Base-by-base conservation (phyloP, 2,888 invertebrate genomes). In the Dione juno region DNA sequence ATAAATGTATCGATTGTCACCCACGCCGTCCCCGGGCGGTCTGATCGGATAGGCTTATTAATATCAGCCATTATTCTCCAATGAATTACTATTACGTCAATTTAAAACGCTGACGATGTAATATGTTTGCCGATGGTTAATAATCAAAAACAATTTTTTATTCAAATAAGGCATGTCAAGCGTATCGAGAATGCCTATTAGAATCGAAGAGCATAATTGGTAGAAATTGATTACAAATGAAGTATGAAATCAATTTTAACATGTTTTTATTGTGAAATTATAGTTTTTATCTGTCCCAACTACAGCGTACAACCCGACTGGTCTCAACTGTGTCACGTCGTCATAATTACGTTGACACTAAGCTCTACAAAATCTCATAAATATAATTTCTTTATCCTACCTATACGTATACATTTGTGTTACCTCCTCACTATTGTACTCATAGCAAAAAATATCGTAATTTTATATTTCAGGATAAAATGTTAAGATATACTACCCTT, bases 21-120 rank as follows among this genome's bases (percentile, higher is more conserved):
- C 89, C 85, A 89, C 89, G 84, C n/a, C 85, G 77, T 76, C 82
- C 72, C 71, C 79, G 76, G 79, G 79, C 80, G 81, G 80, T 81
- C 80, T 80, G 76, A 75, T 76, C 73, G 73, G 66, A 70, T 63
- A 70, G 72, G 73, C 74, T 76, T 77, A 77, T 76, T 76, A 70
- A 75, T 77, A 76, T 77, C 80, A 76, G 74, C 80, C 77, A 84
- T 86, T 85, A 81, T 77, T 82, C 80, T 82, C 81, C 79, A 84
- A 84, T 84, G 82, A 81, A 82, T 80, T 78, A 82, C 85, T 84
- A 84, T 84, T 80, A 84, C 82, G 80, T 84, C 84, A 82, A 84
- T 85, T 84, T 80, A 81, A 76, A 75, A 75, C 50, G 69, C 67
- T 73, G 74, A 73, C 73, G 70, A 67, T 66, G 67, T 75, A 70